These are phyloP conservation scores for Bradypodion pumilum DNA, from an alignment of 2,797 vertebrate genomes.

Conservation along the genomic window DNA sequence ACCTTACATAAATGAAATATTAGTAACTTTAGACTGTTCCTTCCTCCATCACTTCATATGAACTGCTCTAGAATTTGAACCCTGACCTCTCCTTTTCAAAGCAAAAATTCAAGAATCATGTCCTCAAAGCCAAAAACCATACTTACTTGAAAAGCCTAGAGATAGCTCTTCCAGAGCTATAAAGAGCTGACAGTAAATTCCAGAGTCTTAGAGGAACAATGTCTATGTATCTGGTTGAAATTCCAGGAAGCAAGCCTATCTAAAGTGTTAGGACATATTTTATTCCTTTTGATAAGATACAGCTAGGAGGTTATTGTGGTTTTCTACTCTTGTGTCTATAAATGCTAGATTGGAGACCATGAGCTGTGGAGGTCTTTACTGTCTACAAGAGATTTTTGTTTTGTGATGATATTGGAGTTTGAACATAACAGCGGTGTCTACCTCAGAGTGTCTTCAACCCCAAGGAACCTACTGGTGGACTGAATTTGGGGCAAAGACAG, in stretches of 20 bases:
- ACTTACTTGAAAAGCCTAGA: constrained; percentile 6
- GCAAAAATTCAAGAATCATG: neutral
- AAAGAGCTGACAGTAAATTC: constrained; percentile 6
- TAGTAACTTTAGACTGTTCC: neutral
- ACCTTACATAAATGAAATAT: neutral
- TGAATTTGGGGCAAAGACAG: neutral
- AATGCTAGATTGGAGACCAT: neutral
- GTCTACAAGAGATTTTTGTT: neutral
- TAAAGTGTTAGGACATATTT: constrained; percentile 1
- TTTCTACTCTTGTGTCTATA: neutral
- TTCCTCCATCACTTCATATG: neutral
- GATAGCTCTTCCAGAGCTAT: neutral
- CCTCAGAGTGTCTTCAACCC: neutral
- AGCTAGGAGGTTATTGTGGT: neutral
- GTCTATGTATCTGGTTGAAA: neutral
- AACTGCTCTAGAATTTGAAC: constrained; percentile 3
- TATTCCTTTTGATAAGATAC: constrained; percentile 17
- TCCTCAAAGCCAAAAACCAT: neutral
- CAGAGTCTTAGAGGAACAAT: constrained; percentile 7
- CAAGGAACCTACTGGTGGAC: neutral
- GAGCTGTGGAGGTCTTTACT: neutral
- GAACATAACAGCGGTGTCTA: neutral
- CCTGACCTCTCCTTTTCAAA: constrained; percentile 7
- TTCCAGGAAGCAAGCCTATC: constrained; percentile 3
- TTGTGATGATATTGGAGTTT: neutral